Evolutionary conservation across 2,888 invertebrate species (phyloP).

Genomic region (Chalcosyrphus nemorum): DNA sequence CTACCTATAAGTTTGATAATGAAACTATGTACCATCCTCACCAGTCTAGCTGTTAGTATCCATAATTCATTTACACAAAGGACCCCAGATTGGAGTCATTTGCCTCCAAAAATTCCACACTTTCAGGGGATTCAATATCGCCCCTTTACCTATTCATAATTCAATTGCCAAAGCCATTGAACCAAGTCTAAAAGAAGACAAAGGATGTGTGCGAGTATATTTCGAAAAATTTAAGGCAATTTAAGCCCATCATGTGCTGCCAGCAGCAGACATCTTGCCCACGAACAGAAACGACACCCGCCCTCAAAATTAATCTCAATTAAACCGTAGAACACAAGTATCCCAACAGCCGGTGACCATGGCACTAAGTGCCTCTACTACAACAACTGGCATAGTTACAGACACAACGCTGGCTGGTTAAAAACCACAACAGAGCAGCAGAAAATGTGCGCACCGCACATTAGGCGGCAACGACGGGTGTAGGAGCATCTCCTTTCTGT

Average conservation of each 20-base stretch:
- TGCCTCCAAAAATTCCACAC: too few relatives aligned
- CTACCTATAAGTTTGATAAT: too few relatives aligned
- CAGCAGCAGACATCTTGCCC: not conserved
- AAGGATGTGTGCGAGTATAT: too few relatives aligned
- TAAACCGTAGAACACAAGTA: conserved; percentile 28
- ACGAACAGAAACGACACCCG: not conserved
- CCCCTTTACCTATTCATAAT: too few relatives aligned
- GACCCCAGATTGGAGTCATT: too few relatives aligned
- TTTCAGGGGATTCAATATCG: too few relatives aligned
- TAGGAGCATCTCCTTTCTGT: not conserved
- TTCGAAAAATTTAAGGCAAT: not conserved
- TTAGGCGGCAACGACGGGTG: not conserved
- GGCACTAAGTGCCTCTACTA: conserved; percentile 27
- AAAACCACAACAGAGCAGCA: conserved; percentile 53
- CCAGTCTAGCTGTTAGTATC: too few relatives aligned
- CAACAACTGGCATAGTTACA: not conserved
- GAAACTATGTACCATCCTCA: too few relatives aligned
- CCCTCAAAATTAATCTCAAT: conserved; percentile 46
- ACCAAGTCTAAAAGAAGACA: too few relatives aligned
- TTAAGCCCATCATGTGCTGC: conserved; percentile 6
- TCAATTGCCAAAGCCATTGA: too few relatives aligned
- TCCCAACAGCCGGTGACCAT: conserved; percentile 23
- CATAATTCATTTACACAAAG: too few relatives aligned
- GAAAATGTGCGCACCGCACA: conserved; percentile 39
- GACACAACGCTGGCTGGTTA: conserved; percentile 13